Conservation (phyloP, 2,113 vertebrate species). For the Sinocyclocheilus anophthalmus region DNA sequence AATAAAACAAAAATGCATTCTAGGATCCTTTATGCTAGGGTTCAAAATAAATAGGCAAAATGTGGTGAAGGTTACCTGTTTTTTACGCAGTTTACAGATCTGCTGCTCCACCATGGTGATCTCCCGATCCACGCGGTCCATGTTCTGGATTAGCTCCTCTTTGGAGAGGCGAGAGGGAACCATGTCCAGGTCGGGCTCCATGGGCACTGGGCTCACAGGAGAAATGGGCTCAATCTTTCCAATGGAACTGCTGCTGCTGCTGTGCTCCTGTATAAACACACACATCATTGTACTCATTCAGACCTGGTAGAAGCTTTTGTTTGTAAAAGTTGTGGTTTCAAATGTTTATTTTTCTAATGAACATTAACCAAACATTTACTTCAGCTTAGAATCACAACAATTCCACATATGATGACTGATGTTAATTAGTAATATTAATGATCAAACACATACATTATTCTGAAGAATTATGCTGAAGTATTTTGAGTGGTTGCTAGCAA, state of each 20-base stretch:
- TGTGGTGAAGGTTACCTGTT: conserved; percentile 78
- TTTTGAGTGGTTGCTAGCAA: too few species aligned
- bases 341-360: background rate
- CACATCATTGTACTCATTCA: background rate
- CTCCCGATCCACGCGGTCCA: conserved; percentile 97
- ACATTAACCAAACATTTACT: background rate
- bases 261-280: conserved; percentile 75
- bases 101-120: conserved; percentile 99
- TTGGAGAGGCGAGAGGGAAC: conserved; percentile 92
- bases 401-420: too few species aligned
- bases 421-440: too few species aligned
- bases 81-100: conserved; percentile 97
- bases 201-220: conserved; percentile 84
- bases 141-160: conserved; percentile 98
- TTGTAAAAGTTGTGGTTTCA: background rate
- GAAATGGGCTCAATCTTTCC: conserved; percentile 94
- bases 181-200: conserved; percentile 85
- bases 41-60: too few species aligned
- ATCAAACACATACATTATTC: too few species aligned
- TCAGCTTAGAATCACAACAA: too few species aligned
- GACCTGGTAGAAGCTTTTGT: background rate
- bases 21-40: too few species aligned
- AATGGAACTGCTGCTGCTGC: conserved; percentile 73
- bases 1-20: too few species aligned
- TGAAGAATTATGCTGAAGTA: too few species aligned